A percentile compares a stretch with the other conserved stretches of the same genome.
phyloP scores from a whole-genome alignment of 2,888 invertebrate species.

The Andrena fulva region DNA sequence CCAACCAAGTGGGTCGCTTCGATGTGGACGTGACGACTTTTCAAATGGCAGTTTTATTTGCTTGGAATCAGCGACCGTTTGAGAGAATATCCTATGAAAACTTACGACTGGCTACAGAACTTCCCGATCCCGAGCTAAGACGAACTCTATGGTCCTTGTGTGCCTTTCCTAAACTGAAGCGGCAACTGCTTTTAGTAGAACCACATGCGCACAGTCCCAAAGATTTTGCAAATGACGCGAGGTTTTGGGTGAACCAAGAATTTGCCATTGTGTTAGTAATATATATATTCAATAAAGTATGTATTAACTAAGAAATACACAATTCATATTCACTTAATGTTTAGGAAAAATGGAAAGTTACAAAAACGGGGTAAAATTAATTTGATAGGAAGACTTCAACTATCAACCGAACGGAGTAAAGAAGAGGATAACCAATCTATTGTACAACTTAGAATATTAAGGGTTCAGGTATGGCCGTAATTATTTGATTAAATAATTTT shows the following conservation, averaged over 20 bases:
- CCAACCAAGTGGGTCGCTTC: slow-evolving; percentile 95
- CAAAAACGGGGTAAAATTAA: slow-evolving; percentile 98
- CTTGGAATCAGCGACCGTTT: slow-evolving; percentile 98
- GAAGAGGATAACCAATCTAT: slow-evolving; percentile 99
- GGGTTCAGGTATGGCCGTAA: slow-evolving; percentile 87
- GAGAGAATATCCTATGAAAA: slow-evolving; percentile 99
- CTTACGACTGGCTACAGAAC: slow-evolving; percentile 96
- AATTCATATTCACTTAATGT: slow-evolving; percentile 4
- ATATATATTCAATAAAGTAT: not conserved
- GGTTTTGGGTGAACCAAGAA: slow-evolving; percentile 99
- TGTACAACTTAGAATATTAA: slow-evolving; percentile 96
- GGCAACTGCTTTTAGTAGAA: slow-evolving; percentile 94
- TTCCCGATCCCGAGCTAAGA: slow-evolving; percentile 97
- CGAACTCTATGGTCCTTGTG: slow-evolving; percentile 98
- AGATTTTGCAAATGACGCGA: slow-evolving; percentile 96
- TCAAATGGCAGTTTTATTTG: slow-evolving; percentile 99
- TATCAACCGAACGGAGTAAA: slow-evolving; percentile 97
- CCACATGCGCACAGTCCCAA: slow-evolving; percentile 94
- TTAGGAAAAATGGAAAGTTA: slow-evolving; percentile 96
- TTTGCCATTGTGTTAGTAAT: slow-evolving; percentile 91
- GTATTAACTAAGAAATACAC: not conserved
- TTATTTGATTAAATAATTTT: slow-evolving; percentile 15
- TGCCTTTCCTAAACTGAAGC: slow-evolving; percentile 97
- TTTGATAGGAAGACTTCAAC: slow-evolving; percentile 96
- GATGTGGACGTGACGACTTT: slow-evolving; percentile 99